Evolutionary conservation across 2,113 vertebrate genomes (phyloP).

Genomic region (Panthera tigris): DNA sequence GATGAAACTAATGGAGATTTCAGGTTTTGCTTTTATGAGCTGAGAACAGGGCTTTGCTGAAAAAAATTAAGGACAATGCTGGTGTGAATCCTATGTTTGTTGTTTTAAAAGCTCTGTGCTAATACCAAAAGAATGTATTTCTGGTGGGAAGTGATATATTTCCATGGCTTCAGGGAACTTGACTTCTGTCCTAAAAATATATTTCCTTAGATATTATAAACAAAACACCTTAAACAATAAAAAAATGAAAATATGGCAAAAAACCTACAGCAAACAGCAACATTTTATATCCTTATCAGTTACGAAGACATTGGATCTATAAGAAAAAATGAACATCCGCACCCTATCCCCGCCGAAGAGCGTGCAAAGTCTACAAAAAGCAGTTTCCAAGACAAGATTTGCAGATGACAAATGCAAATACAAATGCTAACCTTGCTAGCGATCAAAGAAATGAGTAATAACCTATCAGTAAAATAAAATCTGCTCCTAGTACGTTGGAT

Average conservation of each 20-base stretch:
- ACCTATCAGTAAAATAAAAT: not conserved
- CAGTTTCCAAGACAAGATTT: not conserved
- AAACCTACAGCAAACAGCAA: not conserved
- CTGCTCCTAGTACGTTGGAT: accelerated
- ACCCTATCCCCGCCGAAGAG: accelerated
- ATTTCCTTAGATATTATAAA: slow-evolving; percentile 67
- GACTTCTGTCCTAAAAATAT: slow-evolving; percentile 63
- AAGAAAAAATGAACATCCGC: not conserved
- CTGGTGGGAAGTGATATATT: slow-evolving; percentile 64
- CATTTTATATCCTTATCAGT: not conserved
- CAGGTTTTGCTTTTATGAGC: not conserved
- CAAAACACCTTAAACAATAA: slow-evolving; percentile 64
- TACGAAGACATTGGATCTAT: not conserved
- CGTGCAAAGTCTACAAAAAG: not conserved
- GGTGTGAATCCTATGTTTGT: slow-evolving; percentile 46
- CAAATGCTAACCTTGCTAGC: not conserved
- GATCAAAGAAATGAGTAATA: not conserved
- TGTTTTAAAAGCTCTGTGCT: slow-evolving; percentile 56
- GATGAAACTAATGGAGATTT: not conserved
- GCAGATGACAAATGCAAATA: not conserved
- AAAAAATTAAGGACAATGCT: not conserved
- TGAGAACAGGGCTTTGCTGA: not conserved
- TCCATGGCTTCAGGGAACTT: slow-evolving; percentile 53
- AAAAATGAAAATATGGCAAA: not conserved
- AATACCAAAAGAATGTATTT: slow-evolving; percentile 55